A percentile compares a stretch with the other conserved stretches of the same genome.
These are phyloP conservation scores for Gymnoscopelus braueri DNA, from an alignment of 2,797 vertebrate genomes.

Conservation along the genomic window DNA sequence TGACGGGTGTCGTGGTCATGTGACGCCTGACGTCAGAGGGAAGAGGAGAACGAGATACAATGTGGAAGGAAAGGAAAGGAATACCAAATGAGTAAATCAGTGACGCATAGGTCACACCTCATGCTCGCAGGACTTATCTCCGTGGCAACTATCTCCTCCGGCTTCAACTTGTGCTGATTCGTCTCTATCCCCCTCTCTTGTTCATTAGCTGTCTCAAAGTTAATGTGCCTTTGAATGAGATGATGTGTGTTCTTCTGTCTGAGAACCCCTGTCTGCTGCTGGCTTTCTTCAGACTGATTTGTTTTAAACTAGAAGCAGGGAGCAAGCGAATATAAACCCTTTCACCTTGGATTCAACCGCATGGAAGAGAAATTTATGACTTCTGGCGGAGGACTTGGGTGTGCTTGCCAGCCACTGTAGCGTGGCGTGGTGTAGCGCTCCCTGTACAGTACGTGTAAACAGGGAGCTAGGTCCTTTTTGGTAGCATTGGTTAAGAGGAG, in stretches of 20 bases:
- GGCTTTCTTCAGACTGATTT: conserved; percentile 48
- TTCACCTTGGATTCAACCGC: conserved; percentile 55
- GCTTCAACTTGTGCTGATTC: conserved; percentile 42
- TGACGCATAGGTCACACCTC: conserved; percentile 71
- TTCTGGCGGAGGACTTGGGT: conserved; percentile 13
- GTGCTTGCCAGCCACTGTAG: conserved; percentile 13
- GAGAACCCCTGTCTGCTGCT: conserved; percentile 35
- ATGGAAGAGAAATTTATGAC: conserved; percentile 20
- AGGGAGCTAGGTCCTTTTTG: conserved; percentile 15
- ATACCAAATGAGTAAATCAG: conserved; percentile 42
- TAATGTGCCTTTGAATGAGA: conserved; percentile 66
- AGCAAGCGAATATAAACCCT: conserved; percentile 40
- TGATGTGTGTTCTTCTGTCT: conserved; percentile 35
- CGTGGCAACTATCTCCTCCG: conserved; percentile 70
- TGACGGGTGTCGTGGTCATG: conserved; percentile 1
- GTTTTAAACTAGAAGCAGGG: conserved; percentile 34
- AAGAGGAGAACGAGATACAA: not conserved
- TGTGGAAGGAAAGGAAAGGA: conserved; percentile 37
- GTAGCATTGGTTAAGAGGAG: conserved; percentile 10
- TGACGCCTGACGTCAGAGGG: conserved; percentile 42
- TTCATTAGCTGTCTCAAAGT: conserved; percentile 67
- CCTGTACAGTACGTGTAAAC: not conserved
- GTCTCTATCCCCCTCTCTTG: conserved; percentile 32
- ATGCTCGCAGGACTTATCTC: conserved; percentile 67
- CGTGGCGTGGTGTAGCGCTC: not conserved